Evolutionary conservation across 2,888 invertebrate genomes (phyloP).

Genomic region (Pollenia griseotomentosa): DNA sequence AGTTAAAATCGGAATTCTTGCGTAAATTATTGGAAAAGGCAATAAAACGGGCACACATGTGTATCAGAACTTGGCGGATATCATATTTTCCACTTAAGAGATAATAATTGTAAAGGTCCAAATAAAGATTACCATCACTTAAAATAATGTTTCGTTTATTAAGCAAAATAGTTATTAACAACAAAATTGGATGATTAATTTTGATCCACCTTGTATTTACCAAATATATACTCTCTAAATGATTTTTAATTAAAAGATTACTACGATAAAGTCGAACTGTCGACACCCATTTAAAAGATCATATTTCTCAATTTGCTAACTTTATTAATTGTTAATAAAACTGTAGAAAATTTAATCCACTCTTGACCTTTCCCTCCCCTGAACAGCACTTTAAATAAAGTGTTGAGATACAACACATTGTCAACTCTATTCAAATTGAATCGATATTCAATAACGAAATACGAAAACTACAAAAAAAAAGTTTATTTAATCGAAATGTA

Average conservation of each 20-base stretch:
- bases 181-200: no score
- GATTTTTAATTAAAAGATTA: background rate
- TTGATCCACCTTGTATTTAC: no score
- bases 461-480: conserved; percentile 10
- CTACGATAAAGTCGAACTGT: background rate
- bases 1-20: no score
- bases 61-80: no score
- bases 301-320: conserved; percentile 21
- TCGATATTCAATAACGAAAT: conserved; percentile 37
- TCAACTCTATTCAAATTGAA: conserved; percentile 57
- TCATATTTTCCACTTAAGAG: no score
- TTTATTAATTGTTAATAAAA: conserved; percentile 62
- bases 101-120: no score
- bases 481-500: conserved; percentile 14
- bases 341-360: conserved; percentile 34
- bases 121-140: no score
- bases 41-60: no score
- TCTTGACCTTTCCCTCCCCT: conserved; percentile 7
- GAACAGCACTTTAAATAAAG: conserved; percentile 25
- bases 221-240: no score
- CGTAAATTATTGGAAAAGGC: no score
- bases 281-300: background rate
- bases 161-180: no score
- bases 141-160: no score
- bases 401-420: conserved; percentile 59